A percentile compares a stretch with the other conserved stretches of the same genome.
phyloP scores from a whole-genome alignment of 2,113 vertebrate species.

The Struthio camelus region DNA sequence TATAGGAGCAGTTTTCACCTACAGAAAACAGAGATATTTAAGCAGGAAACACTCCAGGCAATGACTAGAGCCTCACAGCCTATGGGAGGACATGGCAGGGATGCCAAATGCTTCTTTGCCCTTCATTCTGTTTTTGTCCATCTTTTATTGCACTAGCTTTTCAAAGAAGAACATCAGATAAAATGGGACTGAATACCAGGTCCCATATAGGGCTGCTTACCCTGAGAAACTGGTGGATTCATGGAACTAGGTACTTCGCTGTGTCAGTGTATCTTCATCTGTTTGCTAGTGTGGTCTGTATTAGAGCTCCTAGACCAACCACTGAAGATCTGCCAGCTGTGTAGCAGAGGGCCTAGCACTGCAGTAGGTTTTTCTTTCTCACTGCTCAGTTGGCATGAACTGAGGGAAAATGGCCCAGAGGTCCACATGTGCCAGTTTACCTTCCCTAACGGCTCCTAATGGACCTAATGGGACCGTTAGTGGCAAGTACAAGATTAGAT shows the following conservation, averaged over 20 bases:
- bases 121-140: neutral
- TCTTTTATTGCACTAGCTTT: neutral
- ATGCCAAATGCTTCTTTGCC: neutral
- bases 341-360: neutral
- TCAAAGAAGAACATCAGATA: neutral
- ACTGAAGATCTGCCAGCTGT: neutral
- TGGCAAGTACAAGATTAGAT: neutral
- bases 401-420: neutral
- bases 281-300: neutral
- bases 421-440: neutral
- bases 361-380: neutral
- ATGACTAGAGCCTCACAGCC: neutral
- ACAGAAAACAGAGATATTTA: neutral
- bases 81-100: neutral
- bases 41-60: neutral
- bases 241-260: neutral
- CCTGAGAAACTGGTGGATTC: neutral
- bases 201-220: neutral
- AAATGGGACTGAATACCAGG: neutral
- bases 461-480: neutral
- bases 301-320: neutral
- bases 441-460: neutral
- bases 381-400: neutral
- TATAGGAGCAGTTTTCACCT: neutral
- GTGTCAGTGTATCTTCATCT: neutral